Evolutionary conservation across 2,113 vertebrate genomes (phyloP).

Genomic region (Zapornia atra): DNA sequence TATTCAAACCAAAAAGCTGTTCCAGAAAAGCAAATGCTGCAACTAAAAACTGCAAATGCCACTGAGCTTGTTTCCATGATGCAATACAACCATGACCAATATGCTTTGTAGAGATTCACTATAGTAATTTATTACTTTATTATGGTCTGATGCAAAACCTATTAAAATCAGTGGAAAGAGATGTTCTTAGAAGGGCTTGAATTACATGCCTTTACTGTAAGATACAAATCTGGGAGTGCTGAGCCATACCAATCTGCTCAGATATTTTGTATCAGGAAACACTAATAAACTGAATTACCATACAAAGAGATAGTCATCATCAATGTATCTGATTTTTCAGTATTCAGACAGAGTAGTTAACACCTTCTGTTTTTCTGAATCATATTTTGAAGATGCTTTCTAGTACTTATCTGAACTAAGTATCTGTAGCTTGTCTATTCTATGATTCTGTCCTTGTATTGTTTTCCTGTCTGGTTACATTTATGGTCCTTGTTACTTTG

Average conservation of each 20-base stretch:
- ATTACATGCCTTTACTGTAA: background rate
- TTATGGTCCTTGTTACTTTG: background rate
- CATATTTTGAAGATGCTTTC: background rate
- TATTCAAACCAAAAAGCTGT: background rate
- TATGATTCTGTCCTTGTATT: background rate
- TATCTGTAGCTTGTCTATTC: background rate
- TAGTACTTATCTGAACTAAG: background rate
- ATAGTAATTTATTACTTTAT: background rate
- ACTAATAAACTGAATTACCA: background rate
- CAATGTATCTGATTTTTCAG: background rate
- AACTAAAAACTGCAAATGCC: background rate
- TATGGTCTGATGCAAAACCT: background rate
- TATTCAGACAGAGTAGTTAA: background rate
- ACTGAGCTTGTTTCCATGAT: background rate
- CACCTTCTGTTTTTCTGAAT: background rate
- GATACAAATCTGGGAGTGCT: background rate
- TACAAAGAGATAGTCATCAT: background rate
- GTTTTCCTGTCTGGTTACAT: background rate
- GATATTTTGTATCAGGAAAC: background rate
- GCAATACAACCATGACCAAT: background rate
- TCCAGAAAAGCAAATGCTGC: background rate
- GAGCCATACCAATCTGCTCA: background rate
- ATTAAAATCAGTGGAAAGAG: background rate
- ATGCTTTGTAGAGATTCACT: background rate
- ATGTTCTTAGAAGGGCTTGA: background rate